Conservation (phyloP, 2,797 vertebrate species). For the Lacerta agilis region DNA sequence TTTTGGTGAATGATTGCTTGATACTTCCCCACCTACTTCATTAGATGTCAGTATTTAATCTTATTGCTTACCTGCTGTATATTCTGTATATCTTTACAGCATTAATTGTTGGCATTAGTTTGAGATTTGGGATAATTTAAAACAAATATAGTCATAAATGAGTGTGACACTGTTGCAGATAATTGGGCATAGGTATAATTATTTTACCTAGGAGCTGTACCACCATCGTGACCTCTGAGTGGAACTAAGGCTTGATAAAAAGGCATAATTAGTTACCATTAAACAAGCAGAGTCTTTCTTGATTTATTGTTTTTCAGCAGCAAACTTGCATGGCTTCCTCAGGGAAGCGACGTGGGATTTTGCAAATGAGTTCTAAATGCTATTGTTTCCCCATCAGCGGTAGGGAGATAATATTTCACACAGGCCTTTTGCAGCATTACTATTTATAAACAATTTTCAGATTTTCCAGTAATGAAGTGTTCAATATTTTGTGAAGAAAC, state of each 20-base stretch:
- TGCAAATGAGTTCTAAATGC: constrained; percentile 4
- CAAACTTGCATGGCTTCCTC: constrained; percentile 10
- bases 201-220: background rate
- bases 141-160: background rate
- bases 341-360: constrained; percentile 28
- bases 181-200: background rate
- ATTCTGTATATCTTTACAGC: background rate
- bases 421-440: constrained; percentile 14
- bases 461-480: constrained; percentile 12
- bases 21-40: background rate
- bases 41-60: background rate
- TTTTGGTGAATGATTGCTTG: background rate
- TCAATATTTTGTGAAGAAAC: constrained; percentile 22
- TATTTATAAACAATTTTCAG: background rate
- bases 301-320: constrained; percentile 34
- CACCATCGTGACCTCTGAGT: constrained; percentile 34
- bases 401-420: background rate
- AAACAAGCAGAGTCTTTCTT: constrained; percentile 16
- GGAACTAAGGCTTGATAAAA: constrained; percentile 32
- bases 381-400: constrained; percentile 28
- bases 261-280: constrained; percentile 4
- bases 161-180: background rate
- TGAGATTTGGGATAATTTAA: background rate
- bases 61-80: background rate
- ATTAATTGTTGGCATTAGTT: background rate